Percentiles rank a stretch among this genome's conserved stretches.
Conservation (phyloP, 1,140 invertebrate species). For the Bemisia tabaci region DNA sequence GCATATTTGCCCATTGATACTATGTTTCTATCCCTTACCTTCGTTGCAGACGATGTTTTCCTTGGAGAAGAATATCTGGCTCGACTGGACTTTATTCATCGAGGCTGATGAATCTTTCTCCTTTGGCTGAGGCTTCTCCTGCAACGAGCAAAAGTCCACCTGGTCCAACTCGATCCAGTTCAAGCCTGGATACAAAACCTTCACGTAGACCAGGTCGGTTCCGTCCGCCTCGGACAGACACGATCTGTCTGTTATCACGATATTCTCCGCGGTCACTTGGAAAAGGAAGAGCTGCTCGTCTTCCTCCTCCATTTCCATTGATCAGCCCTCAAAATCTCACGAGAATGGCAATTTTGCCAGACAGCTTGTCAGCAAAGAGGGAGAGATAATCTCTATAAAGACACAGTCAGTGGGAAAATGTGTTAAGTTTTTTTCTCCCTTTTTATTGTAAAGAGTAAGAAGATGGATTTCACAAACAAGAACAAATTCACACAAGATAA, state of each 20-base stretch:
- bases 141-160: background rate
- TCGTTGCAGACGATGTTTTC: background rate
- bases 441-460: too few species aligned
- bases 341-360: too few species aligned
- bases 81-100: background rate
- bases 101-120: background rate
- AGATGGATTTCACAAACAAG: too few species aligned
- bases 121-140: background rate
- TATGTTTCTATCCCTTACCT: too few species aligned
- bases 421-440: too few species aligned
- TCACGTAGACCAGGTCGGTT: background rate
- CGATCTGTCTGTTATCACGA: background rate
- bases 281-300: background rate
- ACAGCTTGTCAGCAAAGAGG: too few species aligned
- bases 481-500: too few species aligned
- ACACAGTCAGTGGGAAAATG: too few species aligned
- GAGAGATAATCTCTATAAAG: too few species aligned
- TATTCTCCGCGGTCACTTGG: background rate
- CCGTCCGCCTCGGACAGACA: background rate
- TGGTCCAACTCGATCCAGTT: background rate
- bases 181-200: background rate
- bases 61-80: background rate
- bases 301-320: too few species aligned
- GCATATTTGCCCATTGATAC: too few species aligned
- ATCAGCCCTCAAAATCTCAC: too few species aligned